These are phyloP conservation scores for Drosophila cardini DNA, from an alignment of 1,140 invertebrate genomes.

Conservation along the genomic window DNA sequence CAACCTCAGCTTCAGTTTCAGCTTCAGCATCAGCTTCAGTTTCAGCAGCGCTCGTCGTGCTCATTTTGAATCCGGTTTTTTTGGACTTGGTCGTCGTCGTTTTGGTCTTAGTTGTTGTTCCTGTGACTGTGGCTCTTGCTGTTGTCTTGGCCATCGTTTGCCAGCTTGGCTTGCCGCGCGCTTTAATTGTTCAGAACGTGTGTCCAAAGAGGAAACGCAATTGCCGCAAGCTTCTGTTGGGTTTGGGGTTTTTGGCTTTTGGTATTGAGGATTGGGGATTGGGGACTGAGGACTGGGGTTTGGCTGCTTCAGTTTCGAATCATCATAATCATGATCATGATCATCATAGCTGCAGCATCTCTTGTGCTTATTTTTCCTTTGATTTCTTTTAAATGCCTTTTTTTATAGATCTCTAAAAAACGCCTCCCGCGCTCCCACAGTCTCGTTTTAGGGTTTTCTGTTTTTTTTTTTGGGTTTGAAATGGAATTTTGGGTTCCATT, in stretches of 20 bases:
- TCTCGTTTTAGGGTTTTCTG: constrained; percentile 24
- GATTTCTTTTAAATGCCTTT: constrained; percentile 75
- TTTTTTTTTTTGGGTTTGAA: neutral
- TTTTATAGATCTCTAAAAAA: constrained; percentile 38
- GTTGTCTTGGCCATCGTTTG: constrained; percentile 54
- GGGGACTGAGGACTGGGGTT: constrained; percentile 40
- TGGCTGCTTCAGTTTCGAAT: constrained; percentile 33
- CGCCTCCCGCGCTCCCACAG: constrained; percentile 79
- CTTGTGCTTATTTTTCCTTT: constrained; percentile 62
- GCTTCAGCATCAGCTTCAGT: constrained; percentile 35
- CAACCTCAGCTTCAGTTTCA: constrained; percentile 46
- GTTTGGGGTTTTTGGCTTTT: constrained; percentile 33
- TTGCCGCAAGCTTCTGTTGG: constrained; percentile 82
- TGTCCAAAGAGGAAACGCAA: constrained; percentile 78
- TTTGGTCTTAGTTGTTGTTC: constrained; percentile 6
- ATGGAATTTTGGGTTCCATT: constrained; percentile 25
- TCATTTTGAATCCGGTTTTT: constrained; percentile 78
- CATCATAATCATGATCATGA: constrained; percentile 45
- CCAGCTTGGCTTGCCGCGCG: constrained; percentile 64
- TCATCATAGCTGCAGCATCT: constrained; percentile 60
- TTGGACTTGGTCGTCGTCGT: constrained; percentile 54
- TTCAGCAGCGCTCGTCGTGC: constrained; percentile 63
- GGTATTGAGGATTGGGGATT: constrained; percentile 18
- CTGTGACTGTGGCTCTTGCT: neutral
- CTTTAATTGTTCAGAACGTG: constrained; percentile 80